phyloP scores from a whole-genome alignment of 2,888 invertebrate species.

The Abrostola tripartita region DNA sequence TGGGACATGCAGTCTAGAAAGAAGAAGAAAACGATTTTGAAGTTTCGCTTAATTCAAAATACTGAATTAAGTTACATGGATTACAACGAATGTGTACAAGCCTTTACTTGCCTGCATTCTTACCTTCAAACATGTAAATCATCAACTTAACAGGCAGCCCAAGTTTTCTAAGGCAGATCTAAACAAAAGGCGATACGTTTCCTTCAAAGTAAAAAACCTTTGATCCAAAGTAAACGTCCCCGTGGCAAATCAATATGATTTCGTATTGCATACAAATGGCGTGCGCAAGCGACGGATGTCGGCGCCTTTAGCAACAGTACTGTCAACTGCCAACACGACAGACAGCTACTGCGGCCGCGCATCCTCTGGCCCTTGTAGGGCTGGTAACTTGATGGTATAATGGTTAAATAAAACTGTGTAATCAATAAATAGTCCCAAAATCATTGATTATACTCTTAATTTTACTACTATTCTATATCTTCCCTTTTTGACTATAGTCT shows the following conservation, averaged over 20 bases:
- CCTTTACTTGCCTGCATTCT: background rate
- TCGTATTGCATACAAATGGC: slow-evolving; percentile 57
- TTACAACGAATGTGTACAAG: background rate
- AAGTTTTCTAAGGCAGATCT: slow-evolving; percentile 13
- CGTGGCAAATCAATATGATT: slow-evolving; percentile 56
- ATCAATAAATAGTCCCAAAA: too few species aligned
- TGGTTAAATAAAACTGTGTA: background rate
- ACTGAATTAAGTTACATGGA: too few species aligned
- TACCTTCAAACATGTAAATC: slow-evolving; percentile 27
- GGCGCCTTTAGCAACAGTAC: slow-evolving; percentile 74
- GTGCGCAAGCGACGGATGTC: slow-evolving; percentile 75
- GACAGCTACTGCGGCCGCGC: slow-evolving; percentile 57
- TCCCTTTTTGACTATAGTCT: too few species aligned
- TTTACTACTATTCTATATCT: too few species aligned
- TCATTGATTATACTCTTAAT: too few species aligned
- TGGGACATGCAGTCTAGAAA: too few species aligned
- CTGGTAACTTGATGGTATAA: slow-evolving; percentile 52
- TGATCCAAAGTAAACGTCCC: slow-evolving; percentile 56
- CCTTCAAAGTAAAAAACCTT: slow-evolving; percentile 38
- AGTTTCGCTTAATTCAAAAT: too few species aligned
- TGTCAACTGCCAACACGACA: slow-evolving; percentile 66
- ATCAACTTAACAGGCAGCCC: slow-evolving; percentile 22
- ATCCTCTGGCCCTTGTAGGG: slow-evolving; percentile 69
- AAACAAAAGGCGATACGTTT: slow-evolving; percentile 31
- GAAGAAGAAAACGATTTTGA: too few species aligned